Evolutionary conservation across 2,888 invertebrate species (phyloP).

Genomic region (Conus canariensis): DNA sequence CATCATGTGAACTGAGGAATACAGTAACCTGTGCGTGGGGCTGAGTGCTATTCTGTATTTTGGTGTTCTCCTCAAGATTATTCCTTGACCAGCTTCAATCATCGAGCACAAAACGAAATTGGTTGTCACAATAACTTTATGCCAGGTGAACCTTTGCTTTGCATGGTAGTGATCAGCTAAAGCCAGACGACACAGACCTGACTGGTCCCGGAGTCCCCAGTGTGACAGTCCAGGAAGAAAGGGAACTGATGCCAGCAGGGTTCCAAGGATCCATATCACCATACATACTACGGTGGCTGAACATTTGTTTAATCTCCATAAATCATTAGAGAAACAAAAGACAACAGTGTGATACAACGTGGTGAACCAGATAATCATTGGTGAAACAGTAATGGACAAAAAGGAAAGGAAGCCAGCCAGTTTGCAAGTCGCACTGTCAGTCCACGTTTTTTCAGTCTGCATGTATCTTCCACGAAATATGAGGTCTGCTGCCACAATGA

Average conservation of each 20-base stretch:
- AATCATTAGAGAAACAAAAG: neutral
- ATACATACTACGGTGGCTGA: neutral
- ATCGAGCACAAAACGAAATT: too few species aligned
- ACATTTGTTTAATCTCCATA: neutral
- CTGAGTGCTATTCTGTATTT: too few species aligned
- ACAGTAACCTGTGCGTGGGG: too few species aligned
- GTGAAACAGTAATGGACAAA: neutral
- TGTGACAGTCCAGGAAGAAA: neutral
- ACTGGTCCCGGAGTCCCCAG: neutral
- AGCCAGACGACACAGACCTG: neutral
- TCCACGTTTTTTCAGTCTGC: neutral
- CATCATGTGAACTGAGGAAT: too few species aligned
- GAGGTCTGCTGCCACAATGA: neutral
- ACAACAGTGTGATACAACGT: neutral
- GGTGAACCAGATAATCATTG: neutral
- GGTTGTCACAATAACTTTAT: too few species aligned
- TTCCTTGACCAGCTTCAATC: too few species aligned
- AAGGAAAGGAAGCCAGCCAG: neutral
- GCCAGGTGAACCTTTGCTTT: too few species aligned
- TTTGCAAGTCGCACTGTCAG: neutral
- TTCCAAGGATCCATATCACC: neutral
- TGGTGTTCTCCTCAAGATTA: too few species aligned
- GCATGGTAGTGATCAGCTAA: too few species aligned
- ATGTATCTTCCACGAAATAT: neutral
- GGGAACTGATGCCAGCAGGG: neutral